A percentile compares a stretch with the other conserved stretches of the same genome.
phyloP scores from a whole-genome alignment of 2,888 invertebrate genomes.

The Trissolcus japonicus region DNA sequence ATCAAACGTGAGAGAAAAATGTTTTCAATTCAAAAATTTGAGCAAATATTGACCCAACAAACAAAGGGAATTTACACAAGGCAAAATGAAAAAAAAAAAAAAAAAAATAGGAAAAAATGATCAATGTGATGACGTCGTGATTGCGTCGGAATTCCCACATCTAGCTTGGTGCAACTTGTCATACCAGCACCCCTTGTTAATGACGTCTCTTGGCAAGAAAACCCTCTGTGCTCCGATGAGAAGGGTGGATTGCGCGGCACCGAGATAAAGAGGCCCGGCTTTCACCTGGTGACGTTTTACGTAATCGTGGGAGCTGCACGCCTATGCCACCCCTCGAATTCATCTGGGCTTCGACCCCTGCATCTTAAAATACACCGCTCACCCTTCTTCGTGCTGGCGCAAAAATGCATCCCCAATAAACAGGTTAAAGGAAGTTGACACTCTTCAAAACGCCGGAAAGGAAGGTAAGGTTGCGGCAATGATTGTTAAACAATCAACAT shows the following conservation, averaged over 20 bases:
- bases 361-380: constrained; percentile 35
- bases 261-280: constrained; percentile 63
- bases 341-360: constrained; percentile 44
- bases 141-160: constrained; percentile 52
- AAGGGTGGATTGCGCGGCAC: constrained; percentile 50
- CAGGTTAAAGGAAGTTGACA: constrained; percentile 59
- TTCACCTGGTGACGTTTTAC: constrained; percentile 66
- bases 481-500: too few relatives aligned
- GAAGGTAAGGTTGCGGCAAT: constrained; percentile 28
- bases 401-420: constrained; percentile 48
- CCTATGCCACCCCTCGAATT: constrained; percentile 63
- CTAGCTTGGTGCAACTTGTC: constrained; percentile 44
- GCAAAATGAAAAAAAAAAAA: constrained; percentile 7
- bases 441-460: constrained; percentile 25
- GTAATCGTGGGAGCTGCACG: constrained; percentile 69
- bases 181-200: constrained; percentile 53
- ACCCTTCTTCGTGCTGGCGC: constrained; percentile 21
- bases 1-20: neutral
- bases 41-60: constrained; percentile 27
- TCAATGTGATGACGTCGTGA: constrained; percentile 33
- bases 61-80: constrained; percentile 29
- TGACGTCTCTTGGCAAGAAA: constrained; percentile 50
- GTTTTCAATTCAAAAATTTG: too few relatives aligned
- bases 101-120: constrained; percentile 36
- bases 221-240: constrained; percentile 12